phyloP scores from a whole-genome alignment of 2,113 vertebrate genomes.

The Aphyosemion australe region DNA sequence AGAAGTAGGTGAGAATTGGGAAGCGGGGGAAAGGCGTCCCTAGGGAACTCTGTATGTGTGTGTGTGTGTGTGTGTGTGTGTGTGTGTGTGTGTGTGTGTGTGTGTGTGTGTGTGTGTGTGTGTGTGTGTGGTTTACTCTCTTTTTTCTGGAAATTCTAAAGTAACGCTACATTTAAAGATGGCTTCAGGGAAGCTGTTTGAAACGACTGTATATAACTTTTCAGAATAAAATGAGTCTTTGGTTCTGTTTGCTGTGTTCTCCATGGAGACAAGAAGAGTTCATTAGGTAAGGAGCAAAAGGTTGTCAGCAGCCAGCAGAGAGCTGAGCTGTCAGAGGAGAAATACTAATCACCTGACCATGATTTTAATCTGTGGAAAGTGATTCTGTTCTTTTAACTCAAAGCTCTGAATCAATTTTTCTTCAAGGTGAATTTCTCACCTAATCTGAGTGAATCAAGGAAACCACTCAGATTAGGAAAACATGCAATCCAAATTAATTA shows the following conservation, averaged over 20 bases:
- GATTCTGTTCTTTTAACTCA: not conserved
- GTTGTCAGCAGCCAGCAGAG: not conserved
- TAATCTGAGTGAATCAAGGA: too few relatives aligned
- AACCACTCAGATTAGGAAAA: too few relatives aligned
- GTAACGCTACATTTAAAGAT: not conserved
- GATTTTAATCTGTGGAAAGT: slow-evolving; percentile 6
- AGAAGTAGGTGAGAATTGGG: slow-evolving; percentile 80
- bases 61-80: slow-evolving; percentile 6
- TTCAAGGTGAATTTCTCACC: not conserved
- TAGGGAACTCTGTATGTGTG: slow-evolving; percentile 44
- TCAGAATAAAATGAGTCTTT: slow-evolving; percentile 23
- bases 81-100: not conserved
- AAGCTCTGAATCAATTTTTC: not conserved
- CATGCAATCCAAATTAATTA: too few relatives aligned
- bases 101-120: slow-evolving; percentile 22
- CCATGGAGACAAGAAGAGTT: slow-evolving; percentile 31
- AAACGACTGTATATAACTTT: slow-evolving; percentile 17
- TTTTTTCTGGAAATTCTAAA: slow-evolving; percentile 7
- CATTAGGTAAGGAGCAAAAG: slow-evolving; percentile 13
- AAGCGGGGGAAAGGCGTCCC: slow-evolving; percentile 69
- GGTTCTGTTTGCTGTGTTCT: slow-evolving; percentile 20
- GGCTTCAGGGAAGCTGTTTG: slow-evolving; percentile 8
- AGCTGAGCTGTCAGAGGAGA: slow-evolving; percentile 22
- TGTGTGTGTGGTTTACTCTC: slow-evolving; percentile 19
- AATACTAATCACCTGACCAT: slow-evolving; percentile 10